Evolutionary conservation across 1,140 invertebrate species (phyloP).

Genomic region (Trissolcus basalis): DNA sequence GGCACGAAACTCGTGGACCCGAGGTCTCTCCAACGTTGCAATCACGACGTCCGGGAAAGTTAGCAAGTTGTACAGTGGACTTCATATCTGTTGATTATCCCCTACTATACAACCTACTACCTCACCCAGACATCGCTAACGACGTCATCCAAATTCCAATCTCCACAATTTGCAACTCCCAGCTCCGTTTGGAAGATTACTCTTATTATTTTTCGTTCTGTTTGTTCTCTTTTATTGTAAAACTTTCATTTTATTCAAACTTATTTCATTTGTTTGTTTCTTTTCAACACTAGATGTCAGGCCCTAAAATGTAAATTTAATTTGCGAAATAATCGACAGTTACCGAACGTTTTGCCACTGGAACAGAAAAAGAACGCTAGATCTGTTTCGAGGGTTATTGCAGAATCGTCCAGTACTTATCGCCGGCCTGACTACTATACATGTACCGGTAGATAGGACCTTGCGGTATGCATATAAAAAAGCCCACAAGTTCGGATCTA

Average conservation of each 20-base stretch:
- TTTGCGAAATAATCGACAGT: no score
- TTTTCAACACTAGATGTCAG: no score
- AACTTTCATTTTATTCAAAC: no score
- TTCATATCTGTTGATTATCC: slow-evolving; percentile 80
- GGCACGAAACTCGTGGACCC: no score
- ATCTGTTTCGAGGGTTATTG: slow-evolving; percentile 15
- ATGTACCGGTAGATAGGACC: slow-evolving; percentile 77
- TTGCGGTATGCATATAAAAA: slow-evolving; percentile 78
- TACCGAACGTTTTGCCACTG: not conserved
- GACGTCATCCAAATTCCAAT: not conserved
- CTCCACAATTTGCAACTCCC: not conserved
- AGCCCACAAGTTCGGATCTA: slow-evolving; percentile 78
- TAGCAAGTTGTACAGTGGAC: slow-evolving; percentile 85
- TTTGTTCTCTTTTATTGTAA: no score
- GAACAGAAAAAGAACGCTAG: no score
- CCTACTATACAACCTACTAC: slow-evolving; percentile 88
- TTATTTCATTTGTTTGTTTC: no score
- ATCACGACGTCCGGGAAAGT: slow-evolving; percentile 80
- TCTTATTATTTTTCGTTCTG: no score
- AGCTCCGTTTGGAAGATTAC: no score
- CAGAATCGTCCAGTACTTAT: slow-evolving; percentile 65
- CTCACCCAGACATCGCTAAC: slow-evolving; percentile 78
- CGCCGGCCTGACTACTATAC: slow-evolving; percentile 75
- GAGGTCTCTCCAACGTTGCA: slow-evolving; percentile 60
- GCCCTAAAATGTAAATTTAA: no score